Conservation (phyloP, 35 echinoderm and acorn worm genomes). For the Anneissia japonica region DNA sequence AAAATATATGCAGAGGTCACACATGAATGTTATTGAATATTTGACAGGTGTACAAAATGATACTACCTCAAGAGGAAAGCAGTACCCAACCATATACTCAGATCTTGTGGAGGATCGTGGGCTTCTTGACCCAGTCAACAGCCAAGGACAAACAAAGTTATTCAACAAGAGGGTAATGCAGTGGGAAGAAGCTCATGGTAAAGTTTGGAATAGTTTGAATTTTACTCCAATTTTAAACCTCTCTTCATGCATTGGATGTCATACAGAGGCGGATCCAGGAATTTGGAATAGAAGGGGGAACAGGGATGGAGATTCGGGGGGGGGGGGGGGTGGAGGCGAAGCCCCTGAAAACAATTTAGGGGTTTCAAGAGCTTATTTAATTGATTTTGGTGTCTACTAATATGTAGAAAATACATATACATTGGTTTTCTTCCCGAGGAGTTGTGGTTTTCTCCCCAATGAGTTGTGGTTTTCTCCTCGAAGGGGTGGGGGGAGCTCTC, state of each 20-base stretch:
- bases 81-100: slow-evolving; percentile 35
- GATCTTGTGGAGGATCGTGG: slow-evolving; percentile 33
- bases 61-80: not conserved
- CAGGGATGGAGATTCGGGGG: not conserved
- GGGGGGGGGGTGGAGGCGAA: not conserved
- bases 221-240: not conserved
- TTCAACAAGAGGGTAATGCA: not conserved
- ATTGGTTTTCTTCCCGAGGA: no score
- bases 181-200: slow-evolving; percentile 49
- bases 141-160: slow-evolving; percentile 32
- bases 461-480: no score
- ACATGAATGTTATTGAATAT: no score
- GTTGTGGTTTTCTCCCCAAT: no score
- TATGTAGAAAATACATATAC: no score
- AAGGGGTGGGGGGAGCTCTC: no score
- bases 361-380: not conserved
- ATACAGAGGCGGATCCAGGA: no score
- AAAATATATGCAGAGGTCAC: no score
- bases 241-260: not conserved
- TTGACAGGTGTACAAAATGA: slow-evolving; percentile 50
- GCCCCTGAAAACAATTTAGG: not conserved
- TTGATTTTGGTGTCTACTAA: slow-evolving; percentile 16
- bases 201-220: not conserved
- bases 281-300: not conserved
- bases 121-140: slow-evolving; percentile 26